These are phyloP conservation scores for Bucco capensis DNA, from an alignment of 2,113 vertebrate species.

Conservation along the genomic window DNA sequence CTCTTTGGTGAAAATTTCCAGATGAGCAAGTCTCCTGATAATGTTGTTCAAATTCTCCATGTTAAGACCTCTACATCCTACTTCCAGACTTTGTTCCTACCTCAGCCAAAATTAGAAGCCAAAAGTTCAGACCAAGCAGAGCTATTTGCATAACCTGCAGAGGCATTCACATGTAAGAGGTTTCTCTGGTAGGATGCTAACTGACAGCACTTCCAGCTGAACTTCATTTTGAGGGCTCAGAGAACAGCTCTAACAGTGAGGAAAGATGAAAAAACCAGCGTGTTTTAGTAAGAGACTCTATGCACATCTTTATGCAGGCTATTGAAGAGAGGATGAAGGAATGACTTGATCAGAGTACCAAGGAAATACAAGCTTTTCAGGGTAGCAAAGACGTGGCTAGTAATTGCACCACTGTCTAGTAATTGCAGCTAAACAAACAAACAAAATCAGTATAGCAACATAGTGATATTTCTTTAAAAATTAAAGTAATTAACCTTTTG, in stretches of 20 bases:
- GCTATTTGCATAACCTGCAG: background rate
- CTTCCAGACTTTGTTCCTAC: background rate
- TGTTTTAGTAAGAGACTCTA: background rate
- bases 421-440: background rate
- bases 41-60: background rate
- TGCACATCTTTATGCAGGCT: background rate
- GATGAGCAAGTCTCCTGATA: background rate
- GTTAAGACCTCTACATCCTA: background rate
- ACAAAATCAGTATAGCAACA: background rate
- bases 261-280: background rate
- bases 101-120: background rate
- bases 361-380: background rate
- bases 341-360: background rate
- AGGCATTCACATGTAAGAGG: background rate
- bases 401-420: background rate
- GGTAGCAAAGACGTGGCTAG: background rate
- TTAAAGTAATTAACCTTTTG: background rate
- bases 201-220: background rate
- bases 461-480: background rate
- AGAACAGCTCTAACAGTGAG: background rate
- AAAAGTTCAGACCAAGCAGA: background rate
- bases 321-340: background rate
- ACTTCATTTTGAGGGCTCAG: background rate
- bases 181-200: background rate
- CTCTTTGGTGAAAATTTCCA: background rate